Evolutionary conservation across 2,113 vertebrate genomes (phyloP).

Genomic region (Sander lucioperca): DNA sequence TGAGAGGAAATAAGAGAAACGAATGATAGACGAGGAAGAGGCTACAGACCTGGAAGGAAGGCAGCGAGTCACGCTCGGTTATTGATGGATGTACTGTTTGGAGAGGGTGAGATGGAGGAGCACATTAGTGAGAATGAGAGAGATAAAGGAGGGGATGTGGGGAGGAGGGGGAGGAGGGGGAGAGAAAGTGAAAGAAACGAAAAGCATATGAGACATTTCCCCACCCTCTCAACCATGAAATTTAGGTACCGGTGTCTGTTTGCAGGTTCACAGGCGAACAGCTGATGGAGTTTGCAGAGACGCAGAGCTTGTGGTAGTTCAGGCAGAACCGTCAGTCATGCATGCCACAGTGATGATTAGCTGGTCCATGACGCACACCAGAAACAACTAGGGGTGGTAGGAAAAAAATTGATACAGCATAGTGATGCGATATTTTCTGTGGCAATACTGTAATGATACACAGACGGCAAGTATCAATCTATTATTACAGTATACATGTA

Average conservation of each 20-base stretch:
- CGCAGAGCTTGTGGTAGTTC: slow-evolving; percentile 10
- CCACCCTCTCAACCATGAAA: slow-evolving; percentile 56
- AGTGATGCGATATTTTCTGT: too few species aligned
- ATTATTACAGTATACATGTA: too few species aligned
- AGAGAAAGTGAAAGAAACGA: slow-evolving; percentile 14
- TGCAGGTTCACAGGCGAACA: slow-evolving; percentile 22
- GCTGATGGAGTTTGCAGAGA: not conserved
- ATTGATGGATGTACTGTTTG: slow-evolving; percentile 43
- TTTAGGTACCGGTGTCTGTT: slow-evolving; percentile 31
- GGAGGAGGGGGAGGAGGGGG: not conserved
- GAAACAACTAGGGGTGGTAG: not conserved
- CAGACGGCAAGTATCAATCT: too few species aligned
- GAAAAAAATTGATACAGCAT: too few species aligned
- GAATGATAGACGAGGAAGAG: slow-evolving; percentile 10
- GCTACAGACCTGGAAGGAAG: slow-evolving; percentile 14
- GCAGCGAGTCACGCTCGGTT: slow-evolving; percentile 10
- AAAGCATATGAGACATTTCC: slow-evolving; percentile 42
- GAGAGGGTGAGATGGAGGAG: slow-evolving; percentile 42
- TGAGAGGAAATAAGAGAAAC: slow-evolving; percentile 34
- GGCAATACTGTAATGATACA: too few species aligned
- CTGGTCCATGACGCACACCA: not conserved
- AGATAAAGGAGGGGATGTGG: slow-evolving; percentile 31
- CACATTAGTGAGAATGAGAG: slow-evolving; percentile 57
- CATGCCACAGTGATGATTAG: not conserved
- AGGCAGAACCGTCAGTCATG: not conserved